Conservation (phyloP, 2,888 invertebrate genomes). For the Maniola hyperantus region DNA sequence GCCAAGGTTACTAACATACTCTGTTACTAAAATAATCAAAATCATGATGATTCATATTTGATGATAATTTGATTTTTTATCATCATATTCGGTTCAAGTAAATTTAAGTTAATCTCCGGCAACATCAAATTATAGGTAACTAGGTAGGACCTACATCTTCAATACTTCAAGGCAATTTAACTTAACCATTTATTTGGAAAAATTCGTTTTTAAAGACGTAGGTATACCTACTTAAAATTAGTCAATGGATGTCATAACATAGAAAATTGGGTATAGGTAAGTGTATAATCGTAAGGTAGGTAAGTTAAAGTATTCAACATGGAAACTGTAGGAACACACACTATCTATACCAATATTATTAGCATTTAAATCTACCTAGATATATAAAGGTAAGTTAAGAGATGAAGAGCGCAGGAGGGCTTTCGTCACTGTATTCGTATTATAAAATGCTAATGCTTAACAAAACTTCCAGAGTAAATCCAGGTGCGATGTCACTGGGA, state of each 20-base stretch:
- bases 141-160: too few relatives aligned
- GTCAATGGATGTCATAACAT: background rate
- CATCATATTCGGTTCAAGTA: conserved; percentile 7
- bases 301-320: background rate
- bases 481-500: conserved; percentile 10
- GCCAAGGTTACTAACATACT: conserved; percentile 15
- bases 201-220: background rate
- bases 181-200: background rate
- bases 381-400: conserved; percentile 23
- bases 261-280: background rate
- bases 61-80: conserved; percentile 13
- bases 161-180: background rate
- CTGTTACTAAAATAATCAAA: background rate
- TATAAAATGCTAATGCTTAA: conserved; percentile 1
- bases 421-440: conserved; percentile 47
- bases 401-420: conserved; percentile 71
- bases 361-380: too few relatives aligned
- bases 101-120: background rate
- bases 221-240: background rate
- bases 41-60: conserved; percentile 16
- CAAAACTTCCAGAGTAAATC: conserved; percentile 1
- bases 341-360: too few relatives aligned
- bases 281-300: background rate
- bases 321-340: background rate
- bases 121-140: conserved; percentile 2